Conservation (phyloP, 2,113 vertebrate genomes). For the Carassius carassius region DNA sequence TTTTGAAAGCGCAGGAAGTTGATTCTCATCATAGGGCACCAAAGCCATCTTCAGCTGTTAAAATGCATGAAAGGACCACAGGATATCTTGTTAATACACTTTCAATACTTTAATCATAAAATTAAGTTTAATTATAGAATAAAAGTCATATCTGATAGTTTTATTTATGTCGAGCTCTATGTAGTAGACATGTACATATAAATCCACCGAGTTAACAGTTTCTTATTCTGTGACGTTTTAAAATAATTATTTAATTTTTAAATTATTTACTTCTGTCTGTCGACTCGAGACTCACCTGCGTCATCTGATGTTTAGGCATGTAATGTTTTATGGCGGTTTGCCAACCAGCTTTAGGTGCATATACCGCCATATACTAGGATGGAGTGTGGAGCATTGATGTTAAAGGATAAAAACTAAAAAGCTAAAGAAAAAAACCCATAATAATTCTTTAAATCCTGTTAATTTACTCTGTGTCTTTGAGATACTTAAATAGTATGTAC, state of each 20-base stretch:
- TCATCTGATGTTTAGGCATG: conserved; percentile 8
- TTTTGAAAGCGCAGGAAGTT: conserved; percentile 74
- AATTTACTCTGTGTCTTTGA: too few relatives aligned
- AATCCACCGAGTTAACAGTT: background rate
- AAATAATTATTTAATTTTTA: too few relatives aligned
- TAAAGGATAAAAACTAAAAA: too few relatives aligned
- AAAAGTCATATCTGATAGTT: background rate
- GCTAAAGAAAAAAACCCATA: too few relatives aligned
- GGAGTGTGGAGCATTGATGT: too few relatives aligned
- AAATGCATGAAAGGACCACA: background rate
- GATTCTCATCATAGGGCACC: conserved; percentile 81
- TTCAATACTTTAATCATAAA: background rate
- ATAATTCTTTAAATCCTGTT: too few relatives aligned
- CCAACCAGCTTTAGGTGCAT: too few relatives aligned
- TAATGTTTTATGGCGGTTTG: too few relatives aligned
- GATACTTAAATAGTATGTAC: too few relatives aligned
- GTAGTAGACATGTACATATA: background rate
- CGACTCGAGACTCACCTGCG: background rate
- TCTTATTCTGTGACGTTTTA: background rate
- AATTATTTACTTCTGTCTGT: background rate
- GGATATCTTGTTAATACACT: too few relatives aligned
- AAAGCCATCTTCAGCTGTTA: conserved; percentile 80
- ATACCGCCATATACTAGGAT: too few relatives aligned
- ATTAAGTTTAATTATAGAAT: background rate
- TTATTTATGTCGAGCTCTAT: background rate